These are phyloP conservation scores for Arctopsyche grandis DNA, from an alignment of 1,140 invertebrate species.

Conservation along the genomic window DNA sequence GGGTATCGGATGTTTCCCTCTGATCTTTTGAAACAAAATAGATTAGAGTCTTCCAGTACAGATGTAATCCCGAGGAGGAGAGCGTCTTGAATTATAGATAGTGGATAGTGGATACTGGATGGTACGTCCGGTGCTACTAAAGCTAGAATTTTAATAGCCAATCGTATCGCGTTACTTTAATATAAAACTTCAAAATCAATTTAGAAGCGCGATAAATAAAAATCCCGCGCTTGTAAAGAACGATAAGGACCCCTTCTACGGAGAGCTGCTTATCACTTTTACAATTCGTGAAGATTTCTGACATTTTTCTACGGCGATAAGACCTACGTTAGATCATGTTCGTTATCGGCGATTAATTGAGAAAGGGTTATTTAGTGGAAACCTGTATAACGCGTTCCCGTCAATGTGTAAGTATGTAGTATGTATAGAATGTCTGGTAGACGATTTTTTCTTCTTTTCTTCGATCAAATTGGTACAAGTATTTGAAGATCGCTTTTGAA, in stretches of 20 bases:
- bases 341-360: constrained; percentile 27
- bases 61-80: constrained; percentile 10
- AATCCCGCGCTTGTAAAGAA: not conserved
- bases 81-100: constrained; percentile 22
- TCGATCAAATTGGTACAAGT: constrained; percentile 12
- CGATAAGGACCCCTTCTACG: not conserved
- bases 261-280: not conserved
- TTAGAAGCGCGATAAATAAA: constrained; percentile 14
- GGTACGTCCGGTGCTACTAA: constrained; percentile 5
- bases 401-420: too few relatives aligned
- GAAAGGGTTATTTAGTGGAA: constrained; percentile 1
- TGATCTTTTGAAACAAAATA: constrained; percentile 28
- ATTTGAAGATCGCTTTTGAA: constrained; percentile 1
- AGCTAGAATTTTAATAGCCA: constrained; percentile 21
- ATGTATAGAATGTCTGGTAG: too few relatives aligned
- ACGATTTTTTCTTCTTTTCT: too few relatives aligned
- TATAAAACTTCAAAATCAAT: constrained; percentile 29
- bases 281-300: not conserved
- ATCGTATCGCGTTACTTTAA: constrained; percentile 25
- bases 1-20: constrained; percentile 23
- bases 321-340: not conserved
- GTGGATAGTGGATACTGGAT: constrained; percentile 4
- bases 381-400: constrained; percentile 31
- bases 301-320: not conserved
- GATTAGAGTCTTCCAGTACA: constrained; percentile 18